A percentile compares a stretch with the other conserved stretches of the same genome.
phyloP scores from a whole-genome alignment of 2,797 vertebrate genomes.

The Paramormyrops hopkinsi region DNA sequence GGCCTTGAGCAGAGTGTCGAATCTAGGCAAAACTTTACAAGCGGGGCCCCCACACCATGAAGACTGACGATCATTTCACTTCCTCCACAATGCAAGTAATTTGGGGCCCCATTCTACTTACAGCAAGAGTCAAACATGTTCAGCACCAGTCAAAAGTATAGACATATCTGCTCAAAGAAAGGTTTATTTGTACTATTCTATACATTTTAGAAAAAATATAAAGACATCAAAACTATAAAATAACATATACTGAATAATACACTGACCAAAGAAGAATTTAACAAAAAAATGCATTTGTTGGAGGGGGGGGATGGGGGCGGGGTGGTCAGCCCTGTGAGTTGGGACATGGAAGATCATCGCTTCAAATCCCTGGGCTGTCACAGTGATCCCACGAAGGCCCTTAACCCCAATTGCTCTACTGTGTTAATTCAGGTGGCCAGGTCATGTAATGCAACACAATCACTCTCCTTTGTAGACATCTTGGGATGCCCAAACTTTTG shows the following conservation, averaged over 20 bases:
- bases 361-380: neutral
- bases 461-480: neutral
- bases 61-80: neutral
- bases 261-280: neutral
- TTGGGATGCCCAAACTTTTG: neutral
- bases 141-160: neutral
- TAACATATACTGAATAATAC: neutral
- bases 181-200: neutral
- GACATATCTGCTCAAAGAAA: neutral
- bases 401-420: neutral
- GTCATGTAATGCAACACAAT: neutral
- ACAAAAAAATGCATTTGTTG: neutral
- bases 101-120: neutral
- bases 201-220: neutral
- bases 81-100: neutral
- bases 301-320: neutral
- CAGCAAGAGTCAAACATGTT: neutral
- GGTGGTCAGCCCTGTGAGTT: neutral
- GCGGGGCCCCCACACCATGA: neutral
- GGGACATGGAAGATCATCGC: neutral
- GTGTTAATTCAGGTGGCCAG: neutral
- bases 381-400: neutral
- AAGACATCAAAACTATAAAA: neutral
- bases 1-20: neutral
- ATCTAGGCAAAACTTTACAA: neutral